phyloP scores from a whole-genome alignment of 2,113 vertebrate genomes.

The Calyptomena viridis region DNA sequence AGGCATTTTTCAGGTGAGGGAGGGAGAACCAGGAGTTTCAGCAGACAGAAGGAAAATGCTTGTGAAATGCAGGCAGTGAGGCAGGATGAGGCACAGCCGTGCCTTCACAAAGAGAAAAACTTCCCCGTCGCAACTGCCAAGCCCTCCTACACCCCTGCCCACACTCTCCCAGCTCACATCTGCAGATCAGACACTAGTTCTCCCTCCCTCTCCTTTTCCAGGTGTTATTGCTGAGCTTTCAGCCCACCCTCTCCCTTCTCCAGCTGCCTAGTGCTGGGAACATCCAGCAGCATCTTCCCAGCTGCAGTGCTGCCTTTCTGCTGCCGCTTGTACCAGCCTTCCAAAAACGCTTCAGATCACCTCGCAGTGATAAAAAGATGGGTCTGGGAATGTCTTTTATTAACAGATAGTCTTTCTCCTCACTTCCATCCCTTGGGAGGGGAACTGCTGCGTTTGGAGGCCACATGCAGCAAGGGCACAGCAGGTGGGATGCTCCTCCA shows the following conservation, averaged over 20 bases:
- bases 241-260: not conserved
- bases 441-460: not conserved
- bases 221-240: not conserved
- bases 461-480: not conserved
- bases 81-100: not conserved
- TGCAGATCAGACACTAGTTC: not conserved
- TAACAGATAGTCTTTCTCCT: not conserved
- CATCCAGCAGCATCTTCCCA: not conserved
- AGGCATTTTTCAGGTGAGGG: not conserved
- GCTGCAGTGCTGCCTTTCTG: not conserved
- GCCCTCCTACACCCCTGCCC: constrained; percentile 6
- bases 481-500: not conserved
- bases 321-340: not conserved
- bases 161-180: not conserved
- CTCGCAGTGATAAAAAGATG: not conserved
- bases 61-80: not conserved
- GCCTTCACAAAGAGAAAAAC: not conserved
- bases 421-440: not conserved
- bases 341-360: not conserved
- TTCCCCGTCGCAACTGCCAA: not conserved
- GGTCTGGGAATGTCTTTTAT: not conserved
- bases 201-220: not conserved
- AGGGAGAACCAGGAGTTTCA: not conserved
- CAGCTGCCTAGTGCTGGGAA: not conserved
- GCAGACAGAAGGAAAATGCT: not conserved